Evolutionary conservation across 2,888 invertebrate genomes (phyloP).

Genomic region (Drosophila robusta): DNA sequence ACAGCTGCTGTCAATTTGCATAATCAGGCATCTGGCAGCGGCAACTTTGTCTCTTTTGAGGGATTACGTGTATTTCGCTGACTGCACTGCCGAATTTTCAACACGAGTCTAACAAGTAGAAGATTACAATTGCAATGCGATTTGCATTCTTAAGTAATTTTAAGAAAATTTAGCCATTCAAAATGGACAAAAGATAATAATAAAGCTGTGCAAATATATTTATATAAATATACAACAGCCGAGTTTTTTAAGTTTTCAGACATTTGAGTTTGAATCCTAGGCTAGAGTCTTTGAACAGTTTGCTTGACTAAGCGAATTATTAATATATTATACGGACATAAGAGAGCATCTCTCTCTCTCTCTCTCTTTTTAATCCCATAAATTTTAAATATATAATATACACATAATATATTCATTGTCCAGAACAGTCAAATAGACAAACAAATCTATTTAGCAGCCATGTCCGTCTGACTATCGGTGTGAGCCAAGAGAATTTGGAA

Average conservation of each 20-base stretch:
- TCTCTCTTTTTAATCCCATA: too few relatives aligned
- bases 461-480: too few relatives aligned
- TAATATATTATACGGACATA: too few relatives aligned
- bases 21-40: conserved; percentile 48
- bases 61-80: conserved; percentile 31
- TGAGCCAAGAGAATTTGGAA: too few relatives aligned
- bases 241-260: background rate
- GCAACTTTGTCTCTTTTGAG: conserved; percentile 45
- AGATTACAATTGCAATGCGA: conserved; percentile 25
- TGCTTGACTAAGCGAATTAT: too few relatives aligned
- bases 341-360: too few relatives aligned
- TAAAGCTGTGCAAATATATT: background rate
- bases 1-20: conserved; percentile 61
- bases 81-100: background rate
- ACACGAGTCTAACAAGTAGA: conserved; percentile 29
- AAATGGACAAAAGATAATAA: background rate
- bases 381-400: too few relatives aligned
- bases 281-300: too few relatives aligned
- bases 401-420: too few relatives aligned
- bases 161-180: background rate
- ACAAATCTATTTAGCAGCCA: too few relatives aligned
- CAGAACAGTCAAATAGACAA: too few relatives aligned
- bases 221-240: background rate
- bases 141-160: conserved; percentile 14
- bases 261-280: too few relatives aligned